Conservation (phyloP, 2,113 vertebrate species). For the Theropithecus gelada region DNA sequence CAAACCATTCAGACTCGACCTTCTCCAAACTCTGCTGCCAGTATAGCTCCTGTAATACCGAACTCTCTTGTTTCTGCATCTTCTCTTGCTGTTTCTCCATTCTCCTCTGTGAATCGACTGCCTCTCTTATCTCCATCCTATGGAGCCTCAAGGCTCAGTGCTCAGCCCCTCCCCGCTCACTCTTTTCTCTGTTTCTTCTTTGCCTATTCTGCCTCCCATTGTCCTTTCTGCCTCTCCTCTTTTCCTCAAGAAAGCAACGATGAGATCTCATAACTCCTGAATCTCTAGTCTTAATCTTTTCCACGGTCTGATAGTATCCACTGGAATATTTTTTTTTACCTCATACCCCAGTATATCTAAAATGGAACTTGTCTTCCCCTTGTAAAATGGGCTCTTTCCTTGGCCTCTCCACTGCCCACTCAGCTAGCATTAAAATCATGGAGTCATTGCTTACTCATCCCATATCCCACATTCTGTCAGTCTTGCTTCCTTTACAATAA, state of each 20-base stretch:
- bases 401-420: constrained; percentile 25
- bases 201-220: too few relatives aligned
- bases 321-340: constrained; percentile 18
- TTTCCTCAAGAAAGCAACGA: constrained; percentile 7
- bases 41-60: background rate
- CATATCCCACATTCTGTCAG: constrained; percentile 45
- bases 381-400: constrained; percentile 28
- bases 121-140: background rate
- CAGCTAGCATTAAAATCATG: constrained; percentile 50
- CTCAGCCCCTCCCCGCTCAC: background rate
- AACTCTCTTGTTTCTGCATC: background rate
- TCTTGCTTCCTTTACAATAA: constrained; percentile 64
- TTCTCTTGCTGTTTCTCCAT: background rate
- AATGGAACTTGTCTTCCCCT: constrained; percentile 1
- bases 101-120: background rate
- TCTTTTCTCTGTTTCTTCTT: background rate
- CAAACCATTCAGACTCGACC: background rate
- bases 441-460: constrained; percentile 58
- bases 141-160: background rate
- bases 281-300: constrained; percentile 18
- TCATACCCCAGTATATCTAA: constrained; percentile 32
- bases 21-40: background rate
- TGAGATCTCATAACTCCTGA: background rate
- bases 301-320: background rate
- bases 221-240: background rate